Evolutionary conservation across 64 coral and sea anemone genomes (phyloP), one percentile per base, ranked within the genome.

Genomic region (Platygyra sinensis): DNA sequence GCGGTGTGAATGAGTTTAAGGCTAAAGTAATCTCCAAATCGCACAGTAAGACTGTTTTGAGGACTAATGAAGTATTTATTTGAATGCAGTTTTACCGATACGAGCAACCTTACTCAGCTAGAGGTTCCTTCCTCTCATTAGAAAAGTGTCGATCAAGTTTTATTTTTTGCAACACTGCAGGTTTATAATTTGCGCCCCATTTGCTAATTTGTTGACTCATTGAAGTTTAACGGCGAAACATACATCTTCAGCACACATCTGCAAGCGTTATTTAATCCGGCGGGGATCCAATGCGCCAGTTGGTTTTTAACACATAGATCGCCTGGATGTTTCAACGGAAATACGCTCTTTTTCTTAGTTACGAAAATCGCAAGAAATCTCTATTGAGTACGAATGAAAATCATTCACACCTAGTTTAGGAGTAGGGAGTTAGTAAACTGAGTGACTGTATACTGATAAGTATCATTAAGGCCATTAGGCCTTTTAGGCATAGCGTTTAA

Each of bases 31-130:
- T 80, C 78, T 80, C 57, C 63, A 85, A 71, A 85, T 71, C 60
- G 62, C 63, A 16, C 63, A 29, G 36, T 67, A 85, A 71, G 46
- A 51, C 61, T 31, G 61, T 38, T 62, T 83, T 83, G 61, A 83
- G 60, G 49, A 83, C 31, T 83, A 83, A 83, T 83, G 60, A 65
- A 80, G 60, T 83, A 83, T 83, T 83, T 67, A 83, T 83, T 83
- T 83, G 61, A 39, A 83, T 67, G 52, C 25, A 80, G 31, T 83
- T 83, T 83, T 65, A 85, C 36, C 50, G 36, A 85, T 67, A 85
- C 42, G 8, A 72, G 62, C 36, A 85, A 52, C 81, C 22, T 49
- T 5, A 72, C 22, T 64, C 57, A 2, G 29, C 18, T 4, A 63
- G 7, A 32, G 29, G 0, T 71, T 27, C 36, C 11, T 63, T 16